Evolutionary conservation across 2,888 invertebrate genomes (phyloP).

Genomic region (Aproaerema taeniolella): DNA sequence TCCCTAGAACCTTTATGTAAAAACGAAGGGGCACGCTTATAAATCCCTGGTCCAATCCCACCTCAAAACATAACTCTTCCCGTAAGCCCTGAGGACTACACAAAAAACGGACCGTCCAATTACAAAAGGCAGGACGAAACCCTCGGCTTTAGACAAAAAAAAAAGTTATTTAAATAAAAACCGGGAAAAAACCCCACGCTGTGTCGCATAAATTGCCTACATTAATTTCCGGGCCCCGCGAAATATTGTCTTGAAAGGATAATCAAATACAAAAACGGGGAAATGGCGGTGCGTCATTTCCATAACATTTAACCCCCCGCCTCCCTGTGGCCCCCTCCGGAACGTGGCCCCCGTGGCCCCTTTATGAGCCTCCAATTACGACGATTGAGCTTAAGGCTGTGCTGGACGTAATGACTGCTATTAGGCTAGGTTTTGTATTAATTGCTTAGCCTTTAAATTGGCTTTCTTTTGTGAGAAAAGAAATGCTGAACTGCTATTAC

Average conservation of each 20-base stretch:
- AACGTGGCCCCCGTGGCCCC: conserved; percentile 55
- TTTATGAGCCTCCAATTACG: conserved; percentile 73
- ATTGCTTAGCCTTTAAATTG: conserved; percentile 4
- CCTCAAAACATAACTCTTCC: conserved; percentile 64
- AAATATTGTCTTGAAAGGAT: conserved; percentile 79
- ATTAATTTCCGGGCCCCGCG: conserved; percentile 74
- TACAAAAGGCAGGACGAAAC: conserved; percentile 65
- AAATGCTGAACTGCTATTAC: no score
- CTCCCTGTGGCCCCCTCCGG: conserved; percentile 45
- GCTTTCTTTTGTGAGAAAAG: background rate
- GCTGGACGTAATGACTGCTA: conserved; percentile 48
- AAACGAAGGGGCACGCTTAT: background rate
- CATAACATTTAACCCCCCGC: conserved; percentile 66
- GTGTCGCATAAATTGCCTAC: conserved; percentile 76
- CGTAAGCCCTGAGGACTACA: conserved; percentile 47
- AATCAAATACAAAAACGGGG: conserved; percentile 77
- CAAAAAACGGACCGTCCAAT: conserved; percentile 54
- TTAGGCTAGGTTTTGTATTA: conserved; percentile 25
- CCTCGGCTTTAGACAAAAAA: conserved; percentile 50
- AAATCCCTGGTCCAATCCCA: conserved; percentile 30
- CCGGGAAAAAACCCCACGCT: conserved; percentile 55
- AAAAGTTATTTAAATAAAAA: conserved; percentile 74
- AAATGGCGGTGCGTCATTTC: conserved; percentile 77
- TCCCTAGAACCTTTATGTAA: no score
- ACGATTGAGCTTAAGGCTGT: conserved; percentile 69